These are phyloP conservation scores for Kryptolebias ocellatus DNA, from an alignment of 2,797 vertebrate genomes.

Conservation along the genomic window DNA sequence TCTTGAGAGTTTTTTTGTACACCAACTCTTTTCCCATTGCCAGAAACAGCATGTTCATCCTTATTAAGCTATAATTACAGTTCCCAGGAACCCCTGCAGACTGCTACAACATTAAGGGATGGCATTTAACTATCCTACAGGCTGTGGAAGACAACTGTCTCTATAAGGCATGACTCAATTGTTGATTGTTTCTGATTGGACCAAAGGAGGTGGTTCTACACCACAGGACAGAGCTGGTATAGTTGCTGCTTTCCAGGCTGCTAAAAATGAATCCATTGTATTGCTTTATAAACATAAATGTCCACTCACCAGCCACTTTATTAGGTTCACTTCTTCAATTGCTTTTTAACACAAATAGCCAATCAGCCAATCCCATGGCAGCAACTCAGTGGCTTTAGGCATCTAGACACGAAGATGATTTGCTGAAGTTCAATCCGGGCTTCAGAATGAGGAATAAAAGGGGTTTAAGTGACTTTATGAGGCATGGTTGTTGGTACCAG, in stretches of 20 bases:
- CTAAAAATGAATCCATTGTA: not conserved
- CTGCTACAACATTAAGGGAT: constrained; percentile 2
- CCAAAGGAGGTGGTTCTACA: not conserved
- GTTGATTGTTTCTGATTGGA: not conserved
- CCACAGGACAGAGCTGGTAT: not conserved
- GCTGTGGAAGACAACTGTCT: constrained; percentile 6
- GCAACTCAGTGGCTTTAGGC: not conserved
- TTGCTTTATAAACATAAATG: not conserved
- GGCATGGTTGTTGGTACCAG: too few species aligned
- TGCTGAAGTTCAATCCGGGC: too few species aligned
- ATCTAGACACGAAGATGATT: too few species aligned
- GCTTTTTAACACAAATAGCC: too few species aligned
- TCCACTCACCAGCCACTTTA: too few species aligned
- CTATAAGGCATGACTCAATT: constrained; percentile 5
- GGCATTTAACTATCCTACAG: constrained; percentile 5
- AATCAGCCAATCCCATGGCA: too few species aligned
- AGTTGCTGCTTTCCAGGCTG: not conserved
- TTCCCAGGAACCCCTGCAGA: not conserved
- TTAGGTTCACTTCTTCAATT: too few species aligned
- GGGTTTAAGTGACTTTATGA: too few species aligned
- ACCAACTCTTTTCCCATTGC: not conserved
- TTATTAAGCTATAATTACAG: constrained; percentile 1
- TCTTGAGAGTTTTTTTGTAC: not conserved
- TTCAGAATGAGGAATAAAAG: too few species aligned
- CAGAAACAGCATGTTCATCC: not conserved